Percentiles rank a stretch among this genome's conserved stretches.
These are phyloP conservation scores for Buceros bicornis DNA, from an alignment of 2,797 vertebrate genomes.

Conservation along the genomic window DNA sequence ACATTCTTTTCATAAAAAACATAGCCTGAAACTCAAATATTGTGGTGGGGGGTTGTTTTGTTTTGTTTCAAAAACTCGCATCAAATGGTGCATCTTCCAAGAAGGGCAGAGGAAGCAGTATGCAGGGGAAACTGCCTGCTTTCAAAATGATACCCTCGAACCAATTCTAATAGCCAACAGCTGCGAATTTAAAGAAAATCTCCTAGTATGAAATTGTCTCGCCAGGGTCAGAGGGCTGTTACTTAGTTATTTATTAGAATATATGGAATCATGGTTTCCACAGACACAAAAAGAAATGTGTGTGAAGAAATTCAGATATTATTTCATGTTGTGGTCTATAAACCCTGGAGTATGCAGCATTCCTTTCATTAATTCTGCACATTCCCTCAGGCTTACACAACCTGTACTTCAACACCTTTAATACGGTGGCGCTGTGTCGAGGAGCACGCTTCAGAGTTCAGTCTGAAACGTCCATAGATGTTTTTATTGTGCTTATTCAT, in stretches of 20 bases:
- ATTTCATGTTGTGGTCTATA: conserved; percentile 20
- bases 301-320: neutral
- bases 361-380: conserved; percentile 25
- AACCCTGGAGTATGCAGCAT: conserved; percentile 1
- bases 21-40: neutral
- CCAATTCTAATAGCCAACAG: neutral
- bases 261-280: conserved; percentile 22
- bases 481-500: conserved; percentile 29
- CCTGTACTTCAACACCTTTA: conserved; percentile 19
- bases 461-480: conserved; percentile 30
- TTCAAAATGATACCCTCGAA: conserved; percentile 3
- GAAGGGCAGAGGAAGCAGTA: neutral
- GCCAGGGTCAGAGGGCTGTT: neutral
- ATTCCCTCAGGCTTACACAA: conserved; percentile 31
- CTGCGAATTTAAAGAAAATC: conserved; percentile 23
- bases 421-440: neutral
- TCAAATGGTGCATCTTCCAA: neutral
- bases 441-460: conserved; percentile 8
- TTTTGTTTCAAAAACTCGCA: neutral
- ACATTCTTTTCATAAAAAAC: neutral
- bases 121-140: neutral
- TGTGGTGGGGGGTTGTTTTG: neutral
- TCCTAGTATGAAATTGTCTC: neutral
- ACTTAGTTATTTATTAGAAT: conserved; percentile 36
- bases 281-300: neutral